phyloP scores from a whole-genome alignment of 2,113 vertebrate genomes.

The Malurus melanocephalus region DNA sequence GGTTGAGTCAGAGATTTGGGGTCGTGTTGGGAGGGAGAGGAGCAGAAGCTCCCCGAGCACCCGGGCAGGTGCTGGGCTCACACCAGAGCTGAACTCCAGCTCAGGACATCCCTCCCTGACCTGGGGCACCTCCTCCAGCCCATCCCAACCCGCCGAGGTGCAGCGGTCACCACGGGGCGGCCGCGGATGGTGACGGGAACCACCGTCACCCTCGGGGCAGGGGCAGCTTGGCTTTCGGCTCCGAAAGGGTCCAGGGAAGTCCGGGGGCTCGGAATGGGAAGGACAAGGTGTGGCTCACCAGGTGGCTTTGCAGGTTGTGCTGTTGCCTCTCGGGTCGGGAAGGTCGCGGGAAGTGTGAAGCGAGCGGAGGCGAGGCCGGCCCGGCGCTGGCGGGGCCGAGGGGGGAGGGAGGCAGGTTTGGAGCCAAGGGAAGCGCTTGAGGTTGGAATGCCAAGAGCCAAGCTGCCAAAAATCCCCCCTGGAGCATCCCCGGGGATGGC shows the following conservation, averaged over 20 bases:
- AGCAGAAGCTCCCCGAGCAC: rapidly evolving
- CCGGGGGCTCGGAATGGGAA: background rate
- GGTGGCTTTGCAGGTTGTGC: constrained; percentile 30
- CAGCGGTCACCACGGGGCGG: background rate
- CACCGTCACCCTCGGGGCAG: background rate
- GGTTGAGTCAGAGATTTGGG: background rate
- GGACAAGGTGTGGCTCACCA: background rate
- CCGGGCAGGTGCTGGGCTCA: rapidly evolving
- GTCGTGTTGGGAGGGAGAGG: background rate
- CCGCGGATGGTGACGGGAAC: rapidly evolving
- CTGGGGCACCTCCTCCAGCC: background rate
- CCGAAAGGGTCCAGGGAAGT: constrained; percentile 3
- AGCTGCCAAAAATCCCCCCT: background rate
- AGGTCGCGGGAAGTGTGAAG: constrained; percentile 20
- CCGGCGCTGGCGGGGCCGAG: background rate
- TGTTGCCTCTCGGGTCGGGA: background rate
- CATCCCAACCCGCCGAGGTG: rapidly evolving
- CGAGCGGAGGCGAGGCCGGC: background rate
- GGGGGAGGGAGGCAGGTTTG: constrained; percentile 2
- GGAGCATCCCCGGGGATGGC: background rate
- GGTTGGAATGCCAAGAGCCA: background rate
- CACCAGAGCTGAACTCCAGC: background rate
- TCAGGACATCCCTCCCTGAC: background rate
- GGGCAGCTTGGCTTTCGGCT: constrained; percentile 38
- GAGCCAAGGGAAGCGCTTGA: constrained; percentile 26